Base-by-base conservation (phyloP, 2,797 vertebrate genomes). In the Sebastes trivittatus region DNA sequence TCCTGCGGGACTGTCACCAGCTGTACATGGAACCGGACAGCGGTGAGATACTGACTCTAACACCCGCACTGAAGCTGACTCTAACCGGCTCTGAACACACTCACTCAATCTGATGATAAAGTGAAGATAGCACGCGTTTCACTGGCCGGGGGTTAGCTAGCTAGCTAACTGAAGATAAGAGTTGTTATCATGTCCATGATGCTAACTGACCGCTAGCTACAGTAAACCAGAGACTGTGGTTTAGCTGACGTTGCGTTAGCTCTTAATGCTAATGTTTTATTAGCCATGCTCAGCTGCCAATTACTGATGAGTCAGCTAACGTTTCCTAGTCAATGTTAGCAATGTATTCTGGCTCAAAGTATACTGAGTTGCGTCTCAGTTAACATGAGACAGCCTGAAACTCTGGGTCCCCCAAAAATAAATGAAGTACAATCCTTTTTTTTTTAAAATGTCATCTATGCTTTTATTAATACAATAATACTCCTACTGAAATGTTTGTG, bases 1-100 rank as follows among this genome's bases (percentile, higher is more conserved):
- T 97, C 74, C 73, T 97, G 76, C 90, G 95, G 78, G 96, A 97
- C 65, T 97, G 96, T 90, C 96, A 97, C 70, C 92, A 95, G 49
- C 91, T 97, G 29, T 97, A 97, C 94, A 92, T 85, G 27, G 95
- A 96, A 0, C 58, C 91, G 0, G 90, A 94, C 59, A 96, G 94
- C 2, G 94, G 94, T 94, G 85, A 94, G 93, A 14, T 30, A 20
- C 25, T 0, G 5, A 29, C 16, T 32, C 8, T 9, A 30, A 0
- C 1, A 7, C 2, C n/a, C 11, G 36, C 36, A 38, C 36, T 38
- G 36, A 38, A 38, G 36, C 34, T 36, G 34, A 36, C 11, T 38
- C 36, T 38, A 38, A 38, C 36, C 36, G 11, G 36, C 36, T 9
- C 2, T 56, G 36, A 2, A 36, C 32, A 60, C 2, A 6, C 7